Conservation (phyloP, 2,113 vertebrate genomes). For the Elachura formosa region DNA sequence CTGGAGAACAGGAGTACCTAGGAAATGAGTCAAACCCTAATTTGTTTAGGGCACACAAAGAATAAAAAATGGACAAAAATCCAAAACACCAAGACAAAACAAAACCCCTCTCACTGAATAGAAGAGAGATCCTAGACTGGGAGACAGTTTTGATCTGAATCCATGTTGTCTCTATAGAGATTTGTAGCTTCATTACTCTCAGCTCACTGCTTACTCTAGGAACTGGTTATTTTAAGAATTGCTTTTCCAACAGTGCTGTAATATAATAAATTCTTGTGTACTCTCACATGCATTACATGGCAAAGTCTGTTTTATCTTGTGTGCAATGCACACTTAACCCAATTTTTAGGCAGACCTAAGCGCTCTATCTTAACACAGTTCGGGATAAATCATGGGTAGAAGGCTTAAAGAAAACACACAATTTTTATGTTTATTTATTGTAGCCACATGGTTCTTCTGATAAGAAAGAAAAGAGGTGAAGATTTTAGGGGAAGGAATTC, state of each 20-base stretch:
- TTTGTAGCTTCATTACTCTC: background rate
- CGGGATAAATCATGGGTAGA: background rate
- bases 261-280: background rate
- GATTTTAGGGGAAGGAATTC: background rate
- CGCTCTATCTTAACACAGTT: background rate
- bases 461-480: background rate
- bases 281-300: accelerated
- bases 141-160: background rate
- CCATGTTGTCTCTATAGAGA: background rate
- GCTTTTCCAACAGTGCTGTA: background rate
- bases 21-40: background rate
- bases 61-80: background rate
- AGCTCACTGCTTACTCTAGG: background rate
- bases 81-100: background rate
- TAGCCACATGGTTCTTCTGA: background rate
- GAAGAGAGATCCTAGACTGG: background rate
- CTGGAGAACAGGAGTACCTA: background rate
- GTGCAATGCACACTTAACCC: background rate
- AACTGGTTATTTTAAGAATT: background rate
- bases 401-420: background rate
- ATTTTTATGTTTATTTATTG: background rate
- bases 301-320: background rate
- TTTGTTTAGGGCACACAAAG: background rate
- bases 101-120: background rate
- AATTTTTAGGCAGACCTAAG: background rate